These are phyloP conservation scores for Rhinichthys klamathensis DNA, from an alignment of 2,113 vertebrate genomes.

Conservation along the genomic window DNA sequence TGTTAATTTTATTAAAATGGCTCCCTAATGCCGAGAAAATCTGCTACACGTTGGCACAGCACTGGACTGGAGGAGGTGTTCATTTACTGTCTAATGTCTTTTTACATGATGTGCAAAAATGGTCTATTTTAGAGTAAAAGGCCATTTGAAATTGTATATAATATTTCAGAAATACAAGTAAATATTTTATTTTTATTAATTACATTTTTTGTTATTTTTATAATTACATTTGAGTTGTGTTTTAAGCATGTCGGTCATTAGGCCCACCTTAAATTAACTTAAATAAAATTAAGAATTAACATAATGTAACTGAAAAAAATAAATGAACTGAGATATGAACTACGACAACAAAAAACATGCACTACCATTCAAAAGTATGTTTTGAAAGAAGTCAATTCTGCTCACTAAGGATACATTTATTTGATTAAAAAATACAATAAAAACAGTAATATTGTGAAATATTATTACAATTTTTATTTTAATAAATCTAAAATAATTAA, in stretches of 20 bases:
- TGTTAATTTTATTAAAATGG: slow-evolving; percentile 31
- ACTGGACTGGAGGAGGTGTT: not conserved
- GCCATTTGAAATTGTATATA: not conserved
- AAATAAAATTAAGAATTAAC: not conserved
- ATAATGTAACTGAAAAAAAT: too few relatives aligned
- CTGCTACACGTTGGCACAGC: not conserved
- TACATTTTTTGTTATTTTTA: not conserved
- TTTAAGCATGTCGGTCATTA: not conserved
- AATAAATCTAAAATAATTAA: too few relatives aligned
- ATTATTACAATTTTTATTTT: not conserved
- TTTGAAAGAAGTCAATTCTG: not conserved
- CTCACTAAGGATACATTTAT: not conserved
- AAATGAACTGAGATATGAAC: too few relatives aligned
- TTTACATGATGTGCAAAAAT: not conserved
- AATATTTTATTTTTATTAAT: not conserved
- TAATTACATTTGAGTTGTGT: not conserved
- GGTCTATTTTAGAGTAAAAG: not conserved
- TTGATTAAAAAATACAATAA: not conserved
- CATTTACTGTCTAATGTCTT: not conserved
- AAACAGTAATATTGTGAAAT: not conserved
- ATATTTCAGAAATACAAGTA: not conserved
- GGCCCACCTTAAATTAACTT: not conserved
- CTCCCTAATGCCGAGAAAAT: slow-evolving; percentile 8
- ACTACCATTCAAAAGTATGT: not conserved
- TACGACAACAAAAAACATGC: too few relatives aligned